Base-by-base conservation (phyloP, 2,113 vertebrate species). In the Pseudopodoces humilis region DNA sequence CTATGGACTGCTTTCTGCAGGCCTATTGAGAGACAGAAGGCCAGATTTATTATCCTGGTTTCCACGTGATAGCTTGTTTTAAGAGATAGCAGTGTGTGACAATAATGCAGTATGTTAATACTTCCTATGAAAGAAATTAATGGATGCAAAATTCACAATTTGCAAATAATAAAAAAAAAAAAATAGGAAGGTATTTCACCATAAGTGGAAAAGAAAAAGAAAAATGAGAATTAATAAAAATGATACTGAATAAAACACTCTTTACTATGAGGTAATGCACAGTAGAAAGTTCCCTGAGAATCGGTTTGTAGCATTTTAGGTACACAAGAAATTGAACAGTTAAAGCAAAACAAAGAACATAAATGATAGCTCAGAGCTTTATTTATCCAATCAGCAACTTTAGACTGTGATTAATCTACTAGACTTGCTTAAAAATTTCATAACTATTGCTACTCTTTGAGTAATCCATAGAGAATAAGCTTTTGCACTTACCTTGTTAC, bases 401-500 rank as follows among this genome's bases (percentile, higher is more conserved):
- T 28, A 82, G 30, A 39, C n/a, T 65, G 28, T 39, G 46, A 12
- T 35, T 43, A 58, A 63, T 35, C 50, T 56, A 35, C 39, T n/a
- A 44, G 37, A 55, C 16, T 53, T 77, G 69, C 17, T 56, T 67
- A 46, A 44, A 83, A 82, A 60, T 62, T 50, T 74, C 85, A 18
- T 37, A 87, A 70, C 22, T 22, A 8, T 41, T 79, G 58, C 25
- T 64, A 72, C 50, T 37, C 31, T 79, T 39, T 24, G 58, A 86
- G 21, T 8, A 75, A 90, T 41, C 53, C 92, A 96, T 43, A 90
- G 65, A 94, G 59, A 94, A 44, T 27, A 83, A 87, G 13, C 21
- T 92, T 88, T 84, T 53, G 69, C 60, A 98, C 98, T 98, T 98
- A 98, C 98, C 98, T 98, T 43, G 19, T 86, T 59, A 56, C 5